A percentile compares a stretch with the other conserved stretches of the same genome.
Conservation (phyloP, 1,140 invertebrate genomes). For the Halictus rubicundus region DNA sequence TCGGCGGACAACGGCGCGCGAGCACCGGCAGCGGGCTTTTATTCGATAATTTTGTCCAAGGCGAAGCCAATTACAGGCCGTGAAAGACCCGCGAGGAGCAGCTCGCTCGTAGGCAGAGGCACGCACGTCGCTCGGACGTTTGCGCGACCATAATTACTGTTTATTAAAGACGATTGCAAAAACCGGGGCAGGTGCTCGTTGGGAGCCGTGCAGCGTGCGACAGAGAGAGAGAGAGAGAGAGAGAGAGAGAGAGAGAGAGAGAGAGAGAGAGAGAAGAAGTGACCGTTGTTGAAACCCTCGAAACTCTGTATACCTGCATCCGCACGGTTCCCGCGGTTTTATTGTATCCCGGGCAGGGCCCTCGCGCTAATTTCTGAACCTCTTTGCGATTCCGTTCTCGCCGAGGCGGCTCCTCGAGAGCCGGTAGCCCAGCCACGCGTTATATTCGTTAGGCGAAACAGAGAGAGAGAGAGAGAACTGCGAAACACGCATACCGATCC, state of each 20-base stretch:
- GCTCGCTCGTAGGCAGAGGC: conserved; percentile 13
- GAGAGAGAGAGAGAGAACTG: not conserved
- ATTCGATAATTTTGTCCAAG: conserved; percentile 27
- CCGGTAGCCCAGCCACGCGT: not conserved
- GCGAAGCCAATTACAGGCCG: conserved; percentile 16
- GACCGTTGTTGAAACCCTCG: conserved; percentile 12
- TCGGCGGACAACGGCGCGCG: not conserved
- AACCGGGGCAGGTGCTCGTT: conserved; percentile 57
- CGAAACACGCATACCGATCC: not conserved
- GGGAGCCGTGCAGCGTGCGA: conserved; percentile 8
- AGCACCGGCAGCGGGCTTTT: not conserved
- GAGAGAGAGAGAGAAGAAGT: no score
- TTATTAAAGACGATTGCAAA: conserved; percentile 67
- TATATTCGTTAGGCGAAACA: not conserved
- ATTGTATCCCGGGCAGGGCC: conserved; percentile 7
- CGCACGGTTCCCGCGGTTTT: conserved; percentile 29
- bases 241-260: no score
- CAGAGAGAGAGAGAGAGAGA: no score
- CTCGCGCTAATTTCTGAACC: conserved; percentile 53
- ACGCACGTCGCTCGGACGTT: conserved; percentile 9
- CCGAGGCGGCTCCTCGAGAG: conserved; percentile 1
- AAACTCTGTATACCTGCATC: conserved; percentile 27
- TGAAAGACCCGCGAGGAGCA: not conserved
- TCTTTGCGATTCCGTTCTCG: conserved; percentile 53
- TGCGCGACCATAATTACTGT: conserved; percentile 57